Evolutionary conservation across 2,797 vertebrate species (phyloP), one percentile per base, ranked within the genome.

Genomic region (Enteromius mattozi): DNA sequence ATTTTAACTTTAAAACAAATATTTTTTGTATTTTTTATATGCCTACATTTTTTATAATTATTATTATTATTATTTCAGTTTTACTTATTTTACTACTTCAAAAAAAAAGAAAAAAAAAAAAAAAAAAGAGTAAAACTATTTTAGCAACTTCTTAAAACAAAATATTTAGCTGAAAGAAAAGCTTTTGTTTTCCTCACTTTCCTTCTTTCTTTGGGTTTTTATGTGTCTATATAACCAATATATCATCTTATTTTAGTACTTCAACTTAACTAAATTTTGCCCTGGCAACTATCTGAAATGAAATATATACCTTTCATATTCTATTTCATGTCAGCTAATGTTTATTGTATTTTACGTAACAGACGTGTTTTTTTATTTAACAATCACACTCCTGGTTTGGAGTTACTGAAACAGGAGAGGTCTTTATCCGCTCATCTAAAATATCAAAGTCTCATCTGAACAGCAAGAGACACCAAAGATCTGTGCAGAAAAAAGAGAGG

Each of bases 381-480:
- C 47, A 75, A 35, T 33, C 33, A 2, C 21, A 35, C 1, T 12
- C 30, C 27, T 54, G 47, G 19, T 56, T 13, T 75, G 45, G 40
- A n/a, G 42, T 37, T n/a, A 30, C 65, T 35, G 63, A 51, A 68
- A 42, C 66, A n/a, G 16, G 1, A 81, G 79, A 81, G 80, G 56
- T 81, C 68, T 81, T 56, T 30, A 81, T 42, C 54, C 24, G 49
- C 65, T 80, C 35, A 27, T 71, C 35, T 49, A 56, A 70, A 70
- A 61, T 16, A 61, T 72, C 68, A 72, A 61, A 72, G 35, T 33
- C 12, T 81, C 51, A 30, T 81, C 51, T 59, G 2, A 30, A 59
- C 49, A 45, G 13, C 9, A 40, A 27, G 37, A 81, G 24, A 71
- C 40, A 27, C n/a, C 51, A 33, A 17, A 71, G 51, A 59, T 70